Base-by-base conservation (phyloP, 1,140 invertebrate genomes). In the Megalopta genalis region DNA sequence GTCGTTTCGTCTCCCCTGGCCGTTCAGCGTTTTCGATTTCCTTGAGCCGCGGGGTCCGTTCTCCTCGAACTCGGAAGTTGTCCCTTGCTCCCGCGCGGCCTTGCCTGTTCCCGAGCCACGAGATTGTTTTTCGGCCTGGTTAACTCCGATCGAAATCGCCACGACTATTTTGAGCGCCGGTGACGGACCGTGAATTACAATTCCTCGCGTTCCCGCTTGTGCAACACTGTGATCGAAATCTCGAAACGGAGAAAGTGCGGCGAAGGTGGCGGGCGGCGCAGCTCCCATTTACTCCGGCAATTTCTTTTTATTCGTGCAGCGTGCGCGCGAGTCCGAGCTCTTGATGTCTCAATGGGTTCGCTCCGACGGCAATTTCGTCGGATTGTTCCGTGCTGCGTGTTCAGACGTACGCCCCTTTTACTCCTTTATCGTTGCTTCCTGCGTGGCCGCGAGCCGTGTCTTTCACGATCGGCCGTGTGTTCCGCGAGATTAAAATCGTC, bases 161-260 rank as follows among this genome's bases (percentile, higher is more conserved):
- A 2, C 64, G 32, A 69, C 57, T 70, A 52, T 62, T 76, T 27
- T 6, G 10, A 76, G 14, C 37, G 16, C 9, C 69, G 21, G 42
- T 39, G 42, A 77, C 23, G 57, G 42, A 62, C 14, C 60, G 49
- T 42, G 75, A 71, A 25, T 71, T 63, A 77, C 46, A 49, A 32
- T 77, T 68, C 64, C 23, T 23, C 37, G 52, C 18, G 54, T 27
- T 37, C 25, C 0, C 14, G 57, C 39, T 77, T 77, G 68, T 60
- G 67, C 23, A 77, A 77, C 52, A 25, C 18, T 9, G 6, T 23
- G 67, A 71, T 52, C 52, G 67, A 63, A 62, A 71, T 27, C 32
- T 71, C 14, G 32, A 59, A 39, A 69, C 67, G 59, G 75, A 71
- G 75, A 77, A 77, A 77, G 75, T 71, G n/a, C 12, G 6, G 21